Percentiles rank a stretch among this genome's conserved stretches.
phyloP scores from a whole-genome alignment of 2,797 vertebrate genomes.

The Gadopsis bispinosus region DNA sequence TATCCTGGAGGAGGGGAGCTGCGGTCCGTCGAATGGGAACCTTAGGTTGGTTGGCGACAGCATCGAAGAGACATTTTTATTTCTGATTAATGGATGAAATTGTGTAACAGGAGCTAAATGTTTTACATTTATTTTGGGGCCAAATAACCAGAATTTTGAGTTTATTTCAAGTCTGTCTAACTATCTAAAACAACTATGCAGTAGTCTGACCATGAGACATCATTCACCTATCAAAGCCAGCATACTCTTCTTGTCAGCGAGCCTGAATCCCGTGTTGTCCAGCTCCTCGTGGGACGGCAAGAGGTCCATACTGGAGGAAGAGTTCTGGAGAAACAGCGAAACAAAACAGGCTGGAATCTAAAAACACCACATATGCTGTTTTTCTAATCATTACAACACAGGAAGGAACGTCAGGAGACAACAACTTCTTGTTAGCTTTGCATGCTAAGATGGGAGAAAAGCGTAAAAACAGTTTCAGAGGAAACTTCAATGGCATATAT shows the following conservation, averaged over 20 bases:
- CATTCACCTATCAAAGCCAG: conserved; percentile 89
- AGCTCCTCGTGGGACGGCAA: conserved; percentile 90
- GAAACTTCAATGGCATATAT: neutral
- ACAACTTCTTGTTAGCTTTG: neutral
- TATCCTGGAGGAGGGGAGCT: conserved; percentile 98
- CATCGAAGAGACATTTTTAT: neutral
- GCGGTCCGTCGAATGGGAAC: conserved; percentile 91
- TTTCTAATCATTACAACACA: neutral
- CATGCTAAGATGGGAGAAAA: neutral
- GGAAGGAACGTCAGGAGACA: neutral
- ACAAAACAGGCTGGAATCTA: neutral
- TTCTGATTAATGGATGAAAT: neutral
- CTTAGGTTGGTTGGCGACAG: conserved; percentile 65
- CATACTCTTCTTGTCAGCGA: conserved; percentile 88
- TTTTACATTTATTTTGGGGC: neutral
- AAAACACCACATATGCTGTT: neutral
- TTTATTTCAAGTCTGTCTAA: neutral
- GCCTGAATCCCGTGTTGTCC: conserved; percentile 91
- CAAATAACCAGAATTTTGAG: neutral
- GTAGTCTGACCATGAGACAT: neutral
- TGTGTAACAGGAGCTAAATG: neutral
- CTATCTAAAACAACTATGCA: neutral
- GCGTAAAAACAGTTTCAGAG: neutral
- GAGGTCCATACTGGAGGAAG: conserved; percentile 86
- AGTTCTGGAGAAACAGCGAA: conserved; percentile 67